Evolutionary conservation across 2,888 invertebrate genomes (phyloP).

Genomic region (Pyrocoelia pectoralis): DNA sequence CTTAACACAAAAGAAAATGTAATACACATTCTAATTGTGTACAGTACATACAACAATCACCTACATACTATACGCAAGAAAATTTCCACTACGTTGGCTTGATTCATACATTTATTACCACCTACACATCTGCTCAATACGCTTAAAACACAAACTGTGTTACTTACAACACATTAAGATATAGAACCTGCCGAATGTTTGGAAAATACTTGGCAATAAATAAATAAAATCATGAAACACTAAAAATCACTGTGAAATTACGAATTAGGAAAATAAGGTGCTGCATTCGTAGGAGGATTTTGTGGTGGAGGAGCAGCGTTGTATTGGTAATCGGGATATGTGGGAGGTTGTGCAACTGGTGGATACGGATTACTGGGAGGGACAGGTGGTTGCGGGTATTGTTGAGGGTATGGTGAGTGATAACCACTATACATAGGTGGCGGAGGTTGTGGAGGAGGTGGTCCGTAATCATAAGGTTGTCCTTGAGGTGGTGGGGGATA

Average conservation of each 20-base stretch:
- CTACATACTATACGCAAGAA: conserved; percentile 14
- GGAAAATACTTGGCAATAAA: neutral
- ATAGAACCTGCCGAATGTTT: neutral
- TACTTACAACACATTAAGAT: neutral
- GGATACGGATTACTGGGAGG: conserved; percentile 36
- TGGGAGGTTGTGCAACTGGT: conserved; percentile 39
- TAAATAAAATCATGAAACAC: conserved; percentile 12
- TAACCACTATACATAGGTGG: conserved; percentile 47
- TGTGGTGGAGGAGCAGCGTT: conserved; percentile 17
- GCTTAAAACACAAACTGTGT: neutral
- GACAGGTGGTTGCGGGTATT: conserved; percentile 47
- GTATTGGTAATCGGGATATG: conserved; percentile 50
- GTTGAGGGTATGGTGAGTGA: conserved; percentile 44
- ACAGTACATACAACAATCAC: conserved; percentile 20
- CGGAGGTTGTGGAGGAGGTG: conserved; percentile 48
- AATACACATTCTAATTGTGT: conserved; percentile 25
- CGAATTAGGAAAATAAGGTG: conserved; percentile 30
- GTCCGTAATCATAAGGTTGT: conserved; percentile 47
- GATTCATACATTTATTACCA: conserved; percentile 7
- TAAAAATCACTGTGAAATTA: conserved; percentile 23
- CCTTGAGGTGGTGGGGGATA: conserved; percentile 50
- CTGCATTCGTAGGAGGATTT: conserved; percentile 10
- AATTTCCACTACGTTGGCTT: neutral
- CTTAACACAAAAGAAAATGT: conserved; percentile 14
- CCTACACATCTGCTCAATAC: neutral